Evolutionary conservation across 2,113 vertebrate genomes (phyloP), one percentile per base, ranked within the genome.

Genomic region (Lates calcarifer): DNA sequence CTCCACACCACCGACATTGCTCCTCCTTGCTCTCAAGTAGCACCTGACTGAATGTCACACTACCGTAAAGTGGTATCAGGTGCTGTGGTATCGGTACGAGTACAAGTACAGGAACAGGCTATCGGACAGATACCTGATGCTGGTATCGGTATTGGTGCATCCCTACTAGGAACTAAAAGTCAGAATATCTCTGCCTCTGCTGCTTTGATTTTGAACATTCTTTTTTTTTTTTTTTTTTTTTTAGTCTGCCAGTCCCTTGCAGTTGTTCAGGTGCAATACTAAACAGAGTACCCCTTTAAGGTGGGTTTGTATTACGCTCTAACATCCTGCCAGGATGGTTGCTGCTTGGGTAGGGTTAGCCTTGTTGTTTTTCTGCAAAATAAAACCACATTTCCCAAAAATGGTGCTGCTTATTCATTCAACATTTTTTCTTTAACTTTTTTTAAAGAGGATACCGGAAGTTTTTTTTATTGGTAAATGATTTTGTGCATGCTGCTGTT

Each of bases 351-450:
- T 29, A 29, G 5, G 29, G 14, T 53, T 5, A 15, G 33, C 22
- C 17, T 4, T n/a, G 45, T 55, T 33, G 56, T 33, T 31, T 29
- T 20, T 47, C 26, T 29, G 13, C 6, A 2, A 67, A 77, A 76
- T 37, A 7, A 77, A 60, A 77, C 39, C 63, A 67, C 55, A 51
- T 31, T 53, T 31, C 41, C 29, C 67, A 29, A 6, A 41, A 14
- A 41, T 1, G 33, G 37, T 20, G 43, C 20, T 26, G 29, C 58
- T 51, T 26, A 12, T 51, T 20, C 22, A 51, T 31, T 29, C 2
- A 13, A 14, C n/a, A 17, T 39, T 35, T 39, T 29, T 9, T 20
- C 13, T 51, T 61, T 24, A 13, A 17, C 29, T 29, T 63, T 24
- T 24, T 43, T 11, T 31, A 2, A 63, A 26, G 15, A 71, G 1